phyloP scores from a whole-genome alignment of 2,888 invertebrate genomes.

The Eumerus sabulonum region DNA sequence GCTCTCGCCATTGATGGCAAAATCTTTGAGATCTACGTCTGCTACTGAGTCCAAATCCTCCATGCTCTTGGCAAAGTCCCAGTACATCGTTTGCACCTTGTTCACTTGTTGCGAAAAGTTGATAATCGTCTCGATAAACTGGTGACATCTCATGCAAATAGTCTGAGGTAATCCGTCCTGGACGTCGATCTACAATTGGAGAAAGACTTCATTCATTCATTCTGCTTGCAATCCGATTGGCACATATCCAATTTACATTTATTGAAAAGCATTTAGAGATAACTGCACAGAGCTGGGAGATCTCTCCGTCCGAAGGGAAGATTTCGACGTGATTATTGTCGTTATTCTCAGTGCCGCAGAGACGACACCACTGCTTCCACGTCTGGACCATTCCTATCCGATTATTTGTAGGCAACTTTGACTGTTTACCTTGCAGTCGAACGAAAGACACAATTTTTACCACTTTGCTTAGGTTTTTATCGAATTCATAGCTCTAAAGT shows the following conservation, averaged over 20 bases:
- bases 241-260: conserved; percentile 71
- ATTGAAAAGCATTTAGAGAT: conserved; percentile 77
- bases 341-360: conserved; percentile 73
- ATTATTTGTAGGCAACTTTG: too few species aligned
- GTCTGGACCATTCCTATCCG: conserved; percentile 31
- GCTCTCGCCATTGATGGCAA: too few species aligned
- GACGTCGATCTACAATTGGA: conserved; percentile 72
- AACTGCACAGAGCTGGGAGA: conserved; percentile 71
- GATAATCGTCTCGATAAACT: conserved; percentile 71
- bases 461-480: too few species aligned
- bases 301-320: conserved; percentile 65
- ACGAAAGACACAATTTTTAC: too few species aligned
- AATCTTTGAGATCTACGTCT: conserved; percentile 67
- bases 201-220: too few species aligned
- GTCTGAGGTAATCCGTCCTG: conserved; percentile 74
- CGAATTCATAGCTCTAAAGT: too few species aligned
- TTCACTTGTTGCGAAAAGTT: conserved; percentile 74
- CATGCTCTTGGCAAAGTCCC: conserved; percentile 69
- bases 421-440: too few species aligned
- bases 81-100: conserved; percentile 75
- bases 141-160: conserved; percentile 73
- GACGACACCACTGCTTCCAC: conserved; percentile 76
- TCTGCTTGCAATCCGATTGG: too few species aligned
- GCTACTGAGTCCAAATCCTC: conserved; percentile 68
- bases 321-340: conserved; percentile 69